phyloP scores from a whole-genome alignment of 2,113 vertebrate genomes.

The Daphoenositta chrysoptera region DNA sequence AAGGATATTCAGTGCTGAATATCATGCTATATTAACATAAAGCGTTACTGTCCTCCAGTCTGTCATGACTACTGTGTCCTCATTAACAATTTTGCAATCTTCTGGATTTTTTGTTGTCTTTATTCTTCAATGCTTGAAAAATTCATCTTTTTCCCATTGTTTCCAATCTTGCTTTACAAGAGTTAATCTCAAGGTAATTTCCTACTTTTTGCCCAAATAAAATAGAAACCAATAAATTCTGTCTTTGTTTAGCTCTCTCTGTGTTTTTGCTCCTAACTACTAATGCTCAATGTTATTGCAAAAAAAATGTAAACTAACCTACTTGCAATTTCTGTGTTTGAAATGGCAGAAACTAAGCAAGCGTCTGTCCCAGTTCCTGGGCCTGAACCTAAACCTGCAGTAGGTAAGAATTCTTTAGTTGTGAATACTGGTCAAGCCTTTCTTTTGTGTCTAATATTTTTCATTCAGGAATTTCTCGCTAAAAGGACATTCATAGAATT shows the following conservation, averaged over 20 bases:
- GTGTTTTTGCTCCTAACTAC: background rate
- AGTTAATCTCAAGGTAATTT: background rate
- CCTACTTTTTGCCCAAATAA: background rate
- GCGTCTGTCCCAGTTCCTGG: conserved; percentile 61
- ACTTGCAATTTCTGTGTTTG: conserved; percentile 62
- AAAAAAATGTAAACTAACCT: conserved; percentile 36
- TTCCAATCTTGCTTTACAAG: background rate
- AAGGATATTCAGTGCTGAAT: background rate
- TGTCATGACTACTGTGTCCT: background rate
- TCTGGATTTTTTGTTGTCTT: conserved; percentile 3
- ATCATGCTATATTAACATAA: background rate
- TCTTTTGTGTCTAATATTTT: background rate
- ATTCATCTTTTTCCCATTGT: background rate
- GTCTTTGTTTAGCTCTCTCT: background rate
- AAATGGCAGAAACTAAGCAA: conserved; percentile 76
- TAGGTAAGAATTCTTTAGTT: conserved; percentile 67
- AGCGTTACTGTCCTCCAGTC: background rate
- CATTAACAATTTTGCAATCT: conserved; percentile 4
- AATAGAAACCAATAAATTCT: background rate
- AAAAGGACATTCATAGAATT: background rate
- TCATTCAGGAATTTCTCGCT: background rate
- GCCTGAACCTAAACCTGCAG: conserved; percentile 69
- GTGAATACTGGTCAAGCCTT: background rate
- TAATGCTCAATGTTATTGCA: background rate
- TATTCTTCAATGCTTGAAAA: background rate